Evolutionary conservation across 1,140 invertebrate genomes (phyloP).

Genomic region (Ceratosolen fusciceps): DNA sequence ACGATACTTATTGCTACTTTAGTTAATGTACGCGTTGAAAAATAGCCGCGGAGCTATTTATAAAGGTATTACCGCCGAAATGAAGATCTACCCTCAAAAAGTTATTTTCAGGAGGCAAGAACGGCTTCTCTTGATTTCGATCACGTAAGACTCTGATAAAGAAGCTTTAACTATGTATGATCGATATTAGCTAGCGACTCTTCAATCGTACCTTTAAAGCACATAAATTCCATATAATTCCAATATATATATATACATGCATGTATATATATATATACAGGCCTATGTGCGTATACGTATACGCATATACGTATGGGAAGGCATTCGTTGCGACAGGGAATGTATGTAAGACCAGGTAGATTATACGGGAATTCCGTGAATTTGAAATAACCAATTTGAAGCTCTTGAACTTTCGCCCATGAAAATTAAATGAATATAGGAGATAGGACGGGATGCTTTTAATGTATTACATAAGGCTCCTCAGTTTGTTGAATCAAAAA

Average conservation of each 20-base stretch:
- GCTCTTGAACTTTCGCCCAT: not conserved
- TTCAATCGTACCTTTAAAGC: not conserved
- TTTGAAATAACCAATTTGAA: not conserved
- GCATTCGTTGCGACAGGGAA: not conserved
- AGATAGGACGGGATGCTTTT: not conserved
- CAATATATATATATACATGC: too few relatives aligned
- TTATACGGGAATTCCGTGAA: not conserved
- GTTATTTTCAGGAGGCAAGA: constrained; percentile 12
- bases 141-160: constrained; percentile 9
- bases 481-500: not conserved
- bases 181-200: not conserved
- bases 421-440: not conserved
- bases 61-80: constrained; percentile 8
- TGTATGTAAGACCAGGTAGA: too few relatives aligned
- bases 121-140: constrained; percentile 16
- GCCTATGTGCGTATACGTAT: too few relatives aligned
- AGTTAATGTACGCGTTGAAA: not conserved
- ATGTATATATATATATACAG: too few relatives aligned
- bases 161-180: constrained; percentile 9
- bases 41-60: not conserved
- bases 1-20: constrained; percentile 1
- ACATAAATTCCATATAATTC: not conserved
- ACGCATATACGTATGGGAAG: not conserved
- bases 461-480: not conserved
- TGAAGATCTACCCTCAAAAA: constrained; percentile 15